Base-by-base conservation (phyloP, 2,113 vertebrate genomes). In the Solenodon paradoxus region DNA sequence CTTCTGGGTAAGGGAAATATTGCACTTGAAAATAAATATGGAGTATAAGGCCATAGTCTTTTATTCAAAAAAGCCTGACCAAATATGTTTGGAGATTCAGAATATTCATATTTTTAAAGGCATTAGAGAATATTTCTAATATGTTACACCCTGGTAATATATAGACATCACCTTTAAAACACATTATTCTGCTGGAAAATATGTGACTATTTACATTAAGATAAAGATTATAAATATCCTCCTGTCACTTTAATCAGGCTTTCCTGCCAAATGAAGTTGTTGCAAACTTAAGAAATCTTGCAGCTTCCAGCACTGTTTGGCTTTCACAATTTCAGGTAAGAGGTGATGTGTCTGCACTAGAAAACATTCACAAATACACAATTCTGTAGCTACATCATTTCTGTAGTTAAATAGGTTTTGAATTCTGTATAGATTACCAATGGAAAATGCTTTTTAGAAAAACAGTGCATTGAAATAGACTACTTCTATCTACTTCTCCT, bases 61-160 rank as follows among this genome's bases (percentile, higher is more conserved):
- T 88, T 94, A 53, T 63, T 10, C 20, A 53, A 64, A 90, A 86
- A 47, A 7, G 51, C 3, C 26, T 64, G 51, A 66, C 61, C 59
- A 86, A 35, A 59, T 87, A 78, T 55, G 38, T 88, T 55, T 93
- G 81, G 49, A 94, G 77, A 71, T 86, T 85, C 49, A 78, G 35
- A 38, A 55, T 71, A 64, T 79, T 63, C n/a, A 92, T 71, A 57
- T 63, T 91, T 82, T 90, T 64, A 40, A 75, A 81, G 5, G 5
- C 38, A 12, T 38, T 69, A 55, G n/a, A 40, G 22, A 71, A 13
- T 35, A 49, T 53, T 91, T 88, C 32, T 2, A 66, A 2, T 61
- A 11, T 88, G 42, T 83, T 53, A 79, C 28, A 5, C 1, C 26
- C 51, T 71, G 9, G 30, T 77, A 78, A 78, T 45, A 1, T 61